Conservation (phyloP, 2,113 vertebrate genomes). For the Malaclemys terrapin region DNA sequence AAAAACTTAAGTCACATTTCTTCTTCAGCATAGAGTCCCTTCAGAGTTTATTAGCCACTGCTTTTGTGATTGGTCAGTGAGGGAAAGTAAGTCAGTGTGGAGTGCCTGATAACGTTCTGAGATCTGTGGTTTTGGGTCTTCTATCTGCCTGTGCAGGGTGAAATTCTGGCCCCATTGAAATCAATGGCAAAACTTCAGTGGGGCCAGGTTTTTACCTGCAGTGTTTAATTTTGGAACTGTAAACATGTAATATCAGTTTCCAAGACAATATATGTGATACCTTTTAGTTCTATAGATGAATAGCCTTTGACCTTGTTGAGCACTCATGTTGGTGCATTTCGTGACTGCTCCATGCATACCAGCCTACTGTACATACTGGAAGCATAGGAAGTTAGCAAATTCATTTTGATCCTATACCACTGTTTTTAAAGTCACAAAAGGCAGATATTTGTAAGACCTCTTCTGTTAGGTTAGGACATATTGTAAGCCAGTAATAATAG, state of each 20-base stretch:
- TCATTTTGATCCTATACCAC: neutral
- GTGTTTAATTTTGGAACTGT: neutral
- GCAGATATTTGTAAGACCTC: constrained; percentile 5
- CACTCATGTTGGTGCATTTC: neutral
- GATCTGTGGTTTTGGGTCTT: neutral
- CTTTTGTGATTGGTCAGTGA: neutral
- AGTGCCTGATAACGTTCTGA: neutral
- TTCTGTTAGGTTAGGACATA: neutral
- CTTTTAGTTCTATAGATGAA: neutral
- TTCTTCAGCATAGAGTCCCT: neutral
- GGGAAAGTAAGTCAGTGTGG: neutral
- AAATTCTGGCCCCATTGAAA: neutral
- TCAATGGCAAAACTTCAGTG: neutral
- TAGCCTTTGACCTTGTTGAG: neutral
- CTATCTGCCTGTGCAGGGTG: neutral
- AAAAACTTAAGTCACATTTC: neutral
- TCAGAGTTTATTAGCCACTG: neutral
- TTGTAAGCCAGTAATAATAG: constrained; percentile 22
- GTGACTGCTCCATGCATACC: neutral
- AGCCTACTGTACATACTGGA: neutral
- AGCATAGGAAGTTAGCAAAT: neutral
- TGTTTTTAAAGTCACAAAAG: neutral
- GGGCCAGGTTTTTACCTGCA: neutral
- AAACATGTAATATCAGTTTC: neutral
- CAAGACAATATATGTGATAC: neutral